Conservation (phyloP, 2,888 invertebrate species). For the Lepas anatifera region DNA sequence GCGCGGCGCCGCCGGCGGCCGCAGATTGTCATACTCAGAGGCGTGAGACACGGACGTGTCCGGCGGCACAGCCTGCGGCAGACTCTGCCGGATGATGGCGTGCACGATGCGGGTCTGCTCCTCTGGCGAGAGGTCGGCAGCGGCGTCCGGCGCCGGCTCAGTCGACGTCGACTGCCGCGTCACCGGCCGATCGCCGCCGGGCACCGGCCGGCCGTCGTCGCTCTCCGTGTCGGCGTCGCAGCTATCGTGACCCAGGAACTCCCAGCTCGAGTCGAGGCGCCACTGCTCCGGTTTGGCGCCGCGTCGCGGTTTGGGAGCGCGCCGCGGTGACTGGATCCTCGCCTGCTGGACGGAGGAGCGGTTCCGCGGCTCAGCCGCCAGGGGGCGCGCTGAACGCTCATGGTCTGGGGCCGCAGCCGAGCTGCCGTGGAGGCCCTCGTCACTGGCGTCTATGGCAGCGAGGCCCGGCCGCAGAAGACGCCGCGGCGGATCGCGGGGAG, state of each 20-base stretch:
- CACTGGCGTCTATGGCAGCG: conserved; percentile 21
- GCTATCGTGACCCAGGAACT: conserved; percentile 51
- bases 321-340: neutral
- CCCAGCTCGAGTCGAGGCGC: conserved; percentile 83
- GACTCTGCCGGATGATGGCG: conserved; percentile 35
- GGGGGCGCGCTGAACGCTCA: conserved; percentile 21
- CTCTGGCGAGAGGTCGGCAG: conserved; percentile 30
- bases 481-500: neutral
- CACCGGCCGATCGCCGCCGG: conserved; percentile 35
- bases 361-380: conserved; percentile 55
- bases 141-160: conserved; percentile 34
- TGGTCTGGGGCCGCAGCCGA: conserved; percentile 13
- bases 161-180: conserved; percentile 36
- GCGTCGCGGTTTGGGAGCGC: neutral
- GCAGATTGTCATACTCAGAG: conserved; percentile 36
- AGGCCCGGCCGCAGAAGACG: conserved; percentile 16
- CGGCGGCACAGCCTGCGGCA: conserved; percentile 36
- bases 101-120: conserved; percentile 33
- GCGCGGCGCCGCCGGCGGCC: conserved; percentile 8
- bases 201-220: conserved; percentile 38
- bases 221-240: conserved; percentile 32
- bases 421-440: conserved; percentile 18
- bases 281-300: conserved; percentile 35
- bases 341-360: conserved; percentile 31
- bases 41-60: conserved; percentile 29